Evolutionary conservation across 2,888 invertebrate genomes (phyloP), one percentile per base, ranked within the genome.

Genomic region (Thymelicus lineola): DNA sequence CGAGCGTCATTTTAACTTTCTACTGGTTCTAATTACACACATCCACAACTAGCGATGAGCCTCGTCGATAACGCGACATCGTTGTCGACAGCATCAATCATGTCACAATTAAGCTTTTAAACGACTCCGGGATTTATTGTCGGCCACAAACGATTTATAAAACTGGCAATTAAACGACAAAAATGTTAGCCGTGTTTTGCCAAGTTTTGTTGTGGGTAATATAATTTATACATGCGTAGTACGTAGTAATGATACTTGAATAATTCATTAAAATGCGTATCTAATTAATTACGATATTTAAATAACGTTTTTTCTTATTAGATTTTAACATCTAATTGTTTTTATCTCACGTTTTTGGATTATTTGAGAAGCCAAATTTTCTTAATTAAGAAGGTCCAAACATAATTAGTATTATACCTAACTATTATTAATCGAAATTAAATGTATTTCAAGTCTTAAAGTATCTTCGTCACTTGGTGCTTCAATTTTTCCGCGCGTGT

Each of bases 21-120:
- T 63, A 50, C 15, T 71, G 62, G 70, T 75, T 77, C 77, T 84
- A 83, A 86, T 86, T 80, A 83, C 75, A 9, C 28, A 15, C 6
- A n/a, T n/a, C 58, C 9, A 57, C 58, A 9, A 69, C 55, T 10
- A 61, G 73, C 70, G 46, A 72, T 73, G 79, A 77, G 81, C 84
- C 81, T 79, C 73, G 59, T 46, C 76, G 86, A 87, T 86, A 86
- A 80, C 75, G 73, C 70, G 76, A 77, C 79, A 78, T 76, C 78
- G 74, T 75, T 75, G 82, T 80, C 79, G 77, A 76, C 78, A 70
- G 79, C 79, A 80, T 86, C 82, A 87, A 85, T 86, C 86, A 86
- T 82, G 70, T 67, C 71, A 79, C 83, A 77, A 79, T 80, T 79
- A 79, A 76, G 75, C 71, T 71, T 73, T 69, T 72, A 73, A 74